These are phyloP conservation scores for Loris lydekkerianus DNA, from an alignment of 2,797 vertebrate genomes.

Conservation along the genomic window DNA sequence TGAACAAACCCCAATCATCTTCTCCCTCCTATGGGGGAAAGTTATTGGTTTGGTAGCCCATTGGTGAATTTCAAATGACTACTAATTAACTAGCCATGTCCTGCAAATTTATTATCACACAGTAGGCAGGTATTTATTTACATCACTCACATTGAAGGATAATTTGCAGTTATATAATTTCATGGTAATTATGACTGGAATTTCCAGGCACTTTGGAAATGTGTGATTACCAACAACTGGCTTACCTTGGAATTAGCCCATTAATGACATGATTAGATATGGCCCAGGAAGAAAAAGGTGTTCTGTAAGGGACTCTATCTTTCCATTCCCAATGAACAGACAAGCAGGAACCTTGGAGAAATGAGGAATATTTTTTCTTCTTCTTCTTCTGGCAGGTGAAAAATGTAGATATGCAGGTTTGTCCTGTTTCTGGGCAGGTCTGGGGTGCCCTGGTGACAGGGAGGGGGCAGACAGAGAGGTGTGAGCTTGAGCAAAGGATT, in stretches of 20 bases:
- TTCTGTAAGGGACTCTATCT: conserved; percentile 80
- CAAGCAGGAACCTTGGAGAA: conserved; percentile 65
- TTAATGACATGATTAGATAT: conserved; percentile 75
- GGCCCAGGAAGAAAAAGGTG: conserved; percentile 78
- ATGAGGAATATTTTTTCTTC: neutral
- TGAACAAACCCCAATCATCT: neutral
- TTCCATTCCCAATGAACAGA: conserved; percentile 56
- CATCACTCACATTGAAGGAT: conserved; percentile 83
- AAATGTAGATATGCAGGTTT: conserved; percentile 63
- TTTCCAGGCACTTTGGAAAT: conserved; percentile 79
- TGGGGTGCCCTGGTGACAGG: conserved; percentile 31
- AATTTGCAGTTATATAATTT: conserved; percentile 88
- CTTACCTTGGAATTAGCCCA: conserved; percentile 68
- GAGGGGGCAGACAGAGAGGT: conserved; percentile 18
- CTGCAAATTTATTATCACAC: conserved; percentile 84
- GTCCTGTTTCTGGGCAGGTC: conserved; percentile 68
- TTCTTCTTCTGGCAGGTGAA: conserved; percentile 31
- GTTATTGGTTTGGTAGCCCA: conserved; percentile 70
- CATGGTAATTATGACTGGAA: conserved; percentile 86
- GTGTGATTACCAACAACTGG: conserved; percentile 82
- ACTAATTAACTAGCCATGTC: conserved; percentile 83
- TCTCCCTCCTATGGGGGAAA: conserved; percentile 21
- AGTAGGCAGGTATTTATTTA: conserved; percentile 87
- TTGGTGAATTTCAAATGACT: conserved; percentile 82
- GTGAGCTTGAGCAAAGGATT: conserved; percentile 31